Percentiles rank a stretch among this genome's conserved stretches.
These are phyloP conservation scores for Polydrusus tereticollis DNA, from an alignment of 2,888 invertebrate species.

Conservation along the genomic window DNA sequence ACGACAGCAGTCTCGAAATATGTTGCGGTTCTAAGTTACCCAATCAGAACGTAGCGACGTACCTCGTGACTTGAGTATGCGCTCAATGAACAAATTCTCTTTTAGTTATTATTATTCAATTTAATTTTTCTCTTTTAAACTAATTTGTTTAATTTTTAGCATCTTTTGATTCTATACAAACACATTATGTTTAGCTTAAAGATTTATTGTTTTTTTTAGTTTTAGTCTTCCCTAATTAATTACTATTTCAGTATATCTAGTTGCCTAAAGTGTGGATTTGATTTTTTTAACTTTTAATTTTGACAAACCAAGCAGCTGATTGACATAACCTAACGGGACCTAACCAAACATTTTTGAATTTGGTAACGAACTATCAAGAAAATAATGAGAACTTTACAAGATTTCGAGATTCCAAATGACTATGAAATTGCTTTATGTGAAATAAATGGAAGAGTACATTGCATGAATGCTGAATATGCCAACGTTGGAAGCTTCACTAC, in stretches of 20 bases:
- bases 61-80: constrained; percentile 39
- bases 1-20: constrained; percentile 31
- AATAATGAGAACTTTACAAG: constrained; percentile 59
- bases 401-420: constrained; percentile 60
- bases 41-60: constrained; percentile 26
- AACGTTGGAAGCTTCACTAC: constrained; percentile 72
- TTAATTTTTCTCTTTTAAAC: neutral
- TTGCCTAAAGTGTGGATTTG: neutral
- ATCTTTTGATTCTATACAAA: no score
- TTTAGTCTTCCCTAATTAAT: neutral
- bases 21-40: constrained; percentile 14
- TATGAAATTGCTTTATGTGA: constrained; percentile 74
- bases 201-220: neutral
- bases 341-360: constrained; percentile 34
- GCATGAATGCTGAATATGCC: constrained; percentile 71
- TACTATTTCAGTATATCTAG: constrained; percentile 4
- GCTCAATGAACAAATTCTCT: constrained; percentile 2
- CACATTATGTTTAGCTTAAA: neutral
- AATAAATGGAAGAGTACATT: constrained; percentile 75
- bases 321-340: no score
- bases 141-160: no score
- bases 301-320: neutral
- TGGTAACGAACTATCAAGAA: neutral
- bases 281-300: neutral
- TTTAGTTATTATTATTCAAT: neutral